Base-by-base conservation (phyloP, 2,797 vertebrate species). In the Sebastes variabilis region DNA sequence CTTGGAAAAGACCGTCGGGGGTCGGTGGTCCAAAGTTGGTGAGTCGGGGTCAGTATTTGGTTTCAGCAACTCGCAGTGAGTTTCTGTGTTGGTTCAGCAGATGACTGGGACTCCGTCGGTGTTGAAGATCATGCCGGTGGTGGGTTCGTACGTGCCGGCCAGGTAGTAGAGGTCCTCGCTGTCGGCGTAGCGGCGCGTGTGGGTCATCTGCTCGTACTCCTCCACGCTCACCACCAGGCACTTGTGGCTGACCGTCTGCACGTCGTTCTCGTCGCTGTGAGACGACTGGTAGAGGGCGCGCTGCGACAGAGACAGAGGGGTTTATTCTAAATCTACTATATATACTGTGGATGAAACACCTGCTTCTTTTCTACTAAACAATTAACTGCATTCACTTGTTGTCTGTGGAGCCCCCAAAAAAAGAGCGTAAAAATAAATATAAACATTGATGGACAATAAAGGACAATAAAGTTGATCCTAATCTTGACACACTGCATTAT, bases 111-210 rank as follows among this genome's bases (percentile, higher is more conserved):
- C 97, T 2, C 98, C 99, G 0, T 99, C 97, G 0, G 98, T 99
- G 94, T 98, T 99, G 95, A 99, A 99, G 94, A 99, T 99, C 98
- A 99, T 99, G 93, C 99, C 99, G 0, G 99, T 99, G 85, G 98
- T 99, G 92, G 99, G 99, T 85, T 99, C 99, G 0, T 99, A 99
- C 66, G 98, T 99, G 88, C 99, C 99, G 2, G 98, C 99, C 92
- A 99, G 96, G 96, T 99, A 99, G 96, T 99, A 99, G 56, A 99
- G 97, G 91, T 99, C 99, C 88, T 99, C 98, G 49, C 98, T 98
- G 96, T 99, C 98, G 72, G 99, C 98, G 84, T 99, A 97, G 91
- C 98, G 99, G 85, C 99, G 98, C 0, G 97, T 99, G 95, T 97
- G 98, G 22, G 97, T 96, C 98, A 99, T 99, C 95, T 98, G 97